phyloP scores from a whole-genome alignment of 2,888 invertebrate genomes.

The Megamerina dolium region DNA sequence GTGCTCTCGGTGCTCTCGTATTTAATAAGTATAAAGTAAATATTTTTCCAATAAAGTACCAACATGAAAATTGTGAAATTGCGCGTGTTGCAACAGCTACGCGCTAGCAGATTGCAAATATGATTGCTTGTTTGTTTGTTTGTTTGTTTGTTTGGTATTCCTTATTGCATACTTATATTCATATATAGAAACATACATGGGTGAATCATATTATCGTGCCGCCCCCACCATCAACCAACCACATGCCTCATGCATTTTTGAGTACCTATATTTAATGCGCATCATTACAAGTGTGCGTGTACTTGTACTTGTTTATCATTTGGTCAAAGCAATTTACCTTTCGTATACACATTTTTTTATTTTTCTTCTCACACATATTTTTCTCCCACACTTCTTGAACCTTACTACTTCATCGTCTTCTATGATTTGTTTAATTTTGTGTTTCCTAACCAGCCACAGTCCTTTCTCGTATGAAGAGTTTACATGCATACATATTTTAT shows the following conservation, averaged over 20 bases:
- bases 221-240: no score
- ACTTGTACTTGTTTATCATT: conserved; percentile 13
- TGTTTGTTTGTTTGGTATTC: conserved; percentile 6
- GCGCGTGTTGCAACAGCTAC: conserved; percentile 6
- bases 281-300: no score
- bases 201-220: no score
- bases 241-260: no score
- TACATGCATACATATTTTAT: no score
- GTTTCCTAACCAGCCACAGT: no score
- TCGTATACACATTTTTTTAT: no score
- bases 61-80: conserved; percentile 11
- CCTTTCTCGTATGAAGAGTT: no score
- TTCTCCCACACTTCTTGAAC: not conserved
- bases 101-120: not conserved
- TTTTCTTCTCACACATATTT: not conserved
- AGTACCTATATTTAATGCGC: no score
- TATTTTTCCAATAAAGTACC: no score
- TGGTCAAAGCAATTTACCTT: conserved; percentile 20
- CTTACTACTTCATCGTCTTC: not conserved
- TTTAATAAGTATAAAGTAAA: conserved; percentile 11
- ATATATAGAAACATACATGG: no score
- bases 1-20: conserved; percentile 1
- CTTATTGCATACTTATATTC: conserved; percentile 4
- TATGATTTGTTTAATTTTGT: not conserved
- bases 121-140: conserved; percentile 7